These are phyloP conservation scores for Vireo altiloquus DNA, from an alignment of 2,113 vertebrate genomes.

Conservation along the genomic window DNA sequence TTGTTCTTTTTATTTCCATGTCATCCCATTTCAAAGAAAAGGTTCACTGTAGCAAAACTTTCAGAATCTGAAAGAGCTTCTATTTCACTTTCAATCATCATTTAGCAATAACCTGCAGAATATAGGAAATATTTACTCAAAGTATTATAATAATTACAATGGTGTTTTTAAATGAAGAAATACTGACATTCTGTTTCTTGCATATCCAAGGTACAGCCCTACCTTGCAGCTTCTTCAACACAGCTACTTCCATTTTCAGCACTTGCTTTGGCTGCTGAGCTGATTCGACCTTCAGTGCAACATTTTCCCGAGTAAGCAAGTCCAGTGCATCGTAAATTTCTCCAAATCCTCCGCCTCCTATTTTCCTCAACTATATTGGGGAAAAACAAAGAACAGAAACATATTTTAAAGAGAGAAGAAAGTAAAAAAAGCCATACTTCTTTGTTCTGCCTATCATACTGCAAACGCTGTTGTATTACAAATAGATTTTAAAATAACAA, in stretches of 20 bases:
- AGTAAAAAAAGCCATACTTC: slow-evolving; percentile 5
- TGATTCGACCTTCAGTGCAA: slow-evolving; percentile 97
- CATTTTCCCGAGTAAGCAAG: slow-evolving; percentile 88
- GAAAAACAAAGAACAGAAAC: neutral
- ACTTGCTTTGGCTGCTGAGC: slow-evolving; percentile 99
- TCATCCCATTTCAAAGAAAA: neutral
- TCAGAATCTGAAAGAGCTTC: neutral
- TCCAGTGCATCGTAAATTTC: slow-evolving; percentile 99
- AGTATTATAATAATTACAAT: neutral
- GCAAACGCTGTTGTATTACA: neutral
- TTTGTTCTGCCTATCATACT: neutral
- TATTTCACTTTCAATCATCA: neutral
- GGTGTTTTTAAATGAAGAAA: neutral
- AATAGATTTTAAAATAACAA: neutral
- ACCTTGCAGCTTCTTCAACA: slow-evolving; percentile 98
- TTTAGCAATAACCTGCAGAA: neutral
- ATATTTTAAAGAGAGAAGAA: neutral
- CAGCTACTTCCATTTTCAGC: slow-evolving; percentile 98
- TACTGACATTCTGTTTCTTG: neutral
- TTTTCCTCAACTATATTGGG: slow-evolving; percentile 87
- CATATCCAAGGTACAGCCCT: slow-evolving; percentile 35
- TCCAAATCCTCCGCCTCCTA: slow-evolving; percentile 96
- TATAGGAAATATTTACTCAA: neutral
- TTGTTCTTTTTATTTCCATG: neutral
- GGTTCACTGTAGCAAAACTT: neutral